Base-by-base conservation (phyloP, 2,888 invertebrate species). In the Drosophila paranaensis region DNA sequence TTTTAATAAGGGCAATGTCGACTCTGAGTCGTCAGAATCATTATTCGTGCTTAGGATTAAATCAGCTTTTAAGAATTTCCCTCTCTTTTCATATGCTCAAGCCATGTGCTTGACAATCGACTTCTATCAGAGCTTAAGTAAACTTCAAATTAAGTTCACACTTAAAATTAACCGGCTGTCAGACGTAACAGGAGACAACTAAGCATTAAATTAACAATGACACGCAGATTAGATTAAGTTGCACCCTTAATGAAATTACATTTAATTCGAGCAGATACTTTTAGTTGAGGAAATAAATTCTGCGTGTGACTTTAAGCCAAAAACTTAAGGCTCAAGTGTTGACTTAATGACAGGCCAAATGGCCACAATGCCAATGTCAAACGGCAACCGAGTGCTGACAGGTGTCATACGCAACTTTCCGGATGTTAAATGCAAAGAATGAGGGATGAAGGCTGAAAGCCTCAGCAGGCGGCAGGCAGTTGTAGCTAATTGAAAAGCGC, bases 401-500 rank as follows among this genome's bases (percentile, higher is more conserved):
- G 78, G 71, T 74, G 78, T 74, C 77, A 78, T 78, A 78, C 78
- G 78, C 78, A 74, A 74, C 65, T 77, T 74, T 67, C 64, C 27
- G 14, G 25, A 27, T 58, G 16, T 35, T 35, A n/a, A 43, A 54
- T 39, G 37, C 25, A 45, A 37, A 40, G 46, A 4, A 53, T n/a
- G 8, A n/a, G 27, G 20, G 11, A 30, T 11, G 39, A 13, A 33
- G 11, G 11, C 14, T 10, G n/a, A 27, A 40, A 13, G 51, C 35
- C 35, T 51, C 35, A 20, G n/a, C 50, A 8, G 16, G 10, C 46
- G 11, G 20, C 5, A 43, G 20, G 42, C 33, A 16, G 27, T 53
- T 57, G 48, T 48, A 58, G 78, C 82, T 85, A 85, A 85, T 85
- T 88, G 84, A 82, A 85, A 84, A 85, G 72, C 72, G 74, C 61